Evolutionary conservation across 1,140 invertebrate species (phyloP), one percentile per base, ranked within the genome.

Genomic region (Drosophila ogumai): DNA sequence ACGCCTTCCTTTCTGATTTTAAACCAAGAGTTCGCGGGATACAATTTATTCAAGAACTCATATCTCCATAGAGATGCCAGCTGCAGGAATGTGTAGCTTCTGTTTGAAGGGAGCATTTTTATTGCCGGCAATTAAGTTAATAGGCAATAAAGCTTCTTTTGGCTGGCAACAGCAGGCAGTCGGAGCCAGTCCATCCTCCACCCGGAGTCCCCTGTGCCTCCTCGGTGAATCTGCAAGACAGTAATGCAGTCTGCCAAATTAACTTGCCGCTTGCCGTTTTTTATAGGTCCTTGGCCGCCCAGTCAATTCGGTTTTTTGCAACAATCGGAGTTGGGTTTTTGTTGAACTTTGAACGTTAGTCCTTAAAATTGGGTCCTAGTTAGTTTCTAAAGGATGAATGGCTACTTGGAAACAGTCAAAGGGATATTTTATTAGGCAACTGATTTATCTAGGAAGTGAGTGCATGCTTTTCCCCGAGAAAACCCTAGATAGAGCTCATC

Each of bases 71-170:
- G 52, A 55, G 52, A 55, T 55, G 52, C 52, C 52, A 55, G 52
- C 52, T 55, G 52, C 52, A 55, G 32, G 50, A 15, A 22, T 19
- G 52, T 19, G 52, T 10, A 6, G 52, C 52, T 22, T 22, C 52
- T 55, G 52, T 38, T 55, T 55, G 52, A 25, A 25, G 34, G 32
- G 8, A 71, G 76, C 75, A 54, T 79, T 75, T 82, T 82, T 82
- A 81, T 82, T 75, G 79, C 80, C 69, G 57, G 80, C 80, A 82
- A 82, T 82, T 82, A 82, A 82, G 69, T 82, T 82, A 82, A 82
- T 82, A 82, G 80, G 75, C 80, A 82, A 82, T 82, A 82, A 82
- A 82, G 80, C 69, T 69, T 82, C 72, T 63, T 81, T 81, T 73
- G 46, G 19, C 40, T 40, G 47, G 55, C 28, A 55, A 52, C 22